Conservation (phyloP, 2,797 vertebrate species). For the Onychomys arenicola region DNA sequence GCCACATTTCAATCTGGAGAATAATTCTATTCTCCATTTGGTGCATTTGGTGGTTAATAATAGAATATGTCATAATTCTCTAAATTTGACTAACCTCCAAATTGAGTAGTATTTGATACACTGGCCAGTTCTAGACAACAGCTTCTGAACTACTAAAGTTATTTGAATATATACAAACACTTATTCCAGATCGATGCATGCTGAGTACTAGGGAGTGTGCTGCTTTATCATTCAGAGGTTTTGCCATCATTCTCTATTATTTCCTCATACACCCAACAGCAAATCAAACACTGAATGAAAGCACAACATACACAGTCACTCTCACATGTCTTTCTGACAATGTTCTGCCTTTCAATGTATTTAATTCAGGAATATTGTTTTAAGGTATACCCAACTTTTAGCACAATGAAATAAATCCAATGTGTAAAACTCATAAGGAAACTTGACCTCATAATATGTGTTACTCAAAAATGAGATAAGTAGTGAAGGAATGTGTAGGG, state of each 20-base stretch:
- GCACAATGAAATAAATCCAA: not conserved
- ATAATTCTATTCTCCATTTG: no score
- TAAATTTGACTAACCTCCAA: not conserved
- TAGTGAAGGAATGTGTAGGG: not conserved
- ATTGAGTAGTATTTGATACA: not conserved
- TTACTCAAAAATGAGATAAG: not conserved
- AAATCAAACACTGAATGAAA: not conserved
- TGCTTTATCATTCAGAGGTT: not conserved
- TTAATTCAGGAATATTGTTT: not conserved
- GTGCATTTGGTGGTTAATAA: not conserved
- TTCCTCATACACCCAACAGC: not conserved
- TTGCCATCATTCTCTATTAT: not conserved
- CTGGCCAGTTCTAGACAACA: not conserved
- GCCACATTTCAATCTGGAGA: not conserved
- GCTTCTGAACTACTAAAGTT: not conserved
- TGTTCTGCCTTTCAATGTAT: not conserved
- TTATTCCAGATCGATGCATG: not conserved
- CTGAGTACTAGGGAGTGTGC: not conserved
- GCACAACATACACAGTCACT: not conserved
- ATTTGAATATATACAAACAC: not conserved
- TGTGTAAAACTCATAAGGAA: not conserved
- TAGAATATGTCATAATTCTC: not conserved
- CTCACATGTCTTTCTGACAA: not conserved
- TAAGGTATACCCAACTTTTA: not conserved
- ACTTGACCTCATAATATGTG: not conserved